Conservation (phyloP, 2,888 invertebrate genomes). For the Lysandra coridon region DNA sequence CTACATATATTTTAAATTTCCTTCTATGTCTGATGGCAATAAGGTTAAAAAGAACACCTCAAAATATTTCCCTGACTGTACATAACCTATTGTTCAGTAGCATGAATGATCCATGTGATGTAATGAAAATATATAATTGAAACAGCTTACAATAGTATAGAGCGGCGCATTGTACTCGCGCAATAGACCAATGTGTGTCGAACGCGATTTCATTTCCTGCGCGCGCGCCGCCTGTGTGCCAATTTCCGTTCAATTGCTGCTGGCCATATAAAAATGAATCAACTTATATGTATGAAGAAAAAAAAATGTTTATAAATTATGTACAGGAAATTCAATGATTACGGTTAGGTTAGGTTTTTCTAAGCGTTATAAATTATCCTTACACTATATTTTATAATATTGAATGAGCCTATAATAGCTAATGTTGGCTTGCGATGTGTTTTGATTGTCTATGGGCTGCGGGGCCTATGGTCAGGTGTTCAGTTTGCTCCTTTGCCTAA, state of each 20-base stretch:
- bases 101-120: conserved; percentile 23
- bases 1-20: background rate
- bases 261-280: conserved; percentile 12
- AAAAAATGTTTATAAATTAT: background rate
- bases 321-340: background rate
- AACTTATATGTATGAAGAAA: background rate
- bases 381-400: no score
- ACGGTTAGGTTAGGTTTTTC: background rate
- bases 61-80: background rate
- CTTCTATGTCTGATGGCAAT: background rate
- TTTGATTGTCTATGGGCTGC: no score
- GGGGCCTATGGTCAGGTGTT: no score
- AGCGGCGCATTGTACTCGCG: conserved; percentile 47
- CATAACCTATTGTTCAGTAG: background rate
- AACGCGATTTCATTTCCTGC: conserved; percentile 77
- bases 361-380: background rate
- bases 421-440: no score
- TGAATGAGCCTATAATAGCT: no score
- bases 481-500: no score
- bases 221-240: conserved; percentile 70
- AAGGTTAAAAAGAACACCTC: background rate
- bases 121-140: conserved; percentile 21
- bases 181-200: conserved; percentile 70
- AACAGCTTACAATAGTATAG: conserved; percentile 19
- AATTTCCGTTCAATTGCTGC: conserved; percentile 57